Evolutionary conservation across 2,113 vertebrate species (phyloP).

Genomic region (Alouatta palliata): DNA sequence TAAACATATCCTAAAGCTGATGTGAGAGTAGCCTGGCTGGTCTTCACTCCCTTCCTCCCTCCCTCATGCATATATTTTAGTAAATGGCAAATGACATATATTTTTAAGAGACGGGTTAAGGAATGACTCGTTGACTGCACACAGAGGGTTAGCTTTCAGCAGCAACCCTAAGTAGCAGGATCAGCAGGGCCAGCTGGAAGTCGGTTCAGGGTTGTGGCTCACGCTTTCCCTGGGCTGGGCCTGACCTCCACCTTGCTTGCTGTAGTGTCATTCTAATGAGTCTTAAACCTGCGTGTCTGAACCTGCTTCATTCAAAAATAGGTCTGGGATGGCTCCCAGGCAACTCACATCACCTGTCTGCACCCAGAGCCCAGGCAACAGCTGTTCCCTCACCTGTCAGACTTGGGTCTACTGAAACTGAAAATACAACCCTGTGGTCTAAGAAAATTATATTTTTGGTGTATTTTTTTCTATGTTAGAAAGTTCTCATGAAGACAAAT

Average conservation of each 20-base stretch:
- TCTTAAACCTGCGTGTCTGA: neutral
- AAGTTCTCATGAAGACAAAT: neutral
- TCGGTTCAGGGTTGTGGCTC: too few relatives aligned
- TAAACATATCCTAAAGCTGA: neutral
- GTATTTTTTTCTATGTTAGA: neutral
- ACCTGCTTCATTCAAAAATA: constrained; percentile 4
- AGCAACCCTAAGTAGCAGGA: neutral
- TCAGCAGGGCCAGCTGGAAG: neutral
- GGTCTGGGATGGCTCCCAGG: neutral
- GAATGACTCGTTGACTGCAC: neutral
- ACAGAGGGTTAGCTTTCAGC: neutral
- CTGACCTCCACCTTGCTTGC: neutral
- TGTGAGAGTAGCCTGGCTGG: neutral
- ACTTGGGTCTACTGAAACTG: neutral
- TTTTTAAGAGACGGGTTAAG: neutral
- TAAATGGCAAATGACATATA: neutral
- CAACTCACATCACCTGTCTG: neutral
- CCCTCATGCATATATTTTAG: neutral
- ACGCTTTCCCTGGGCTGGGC: too few relatives aligned
- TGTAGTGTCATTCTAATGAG: neutral
- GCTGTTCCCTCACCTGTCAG: neutral
- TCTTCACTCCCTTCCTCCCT: neutral
- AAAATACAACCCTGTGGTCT: neutral
- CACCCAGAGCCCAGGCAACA: neutral
- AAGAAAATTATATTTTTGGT: neutral